Evolutionary conservation across 2,797 vertebrate species (phyloP), one percentile per base, ranked within the genome.

Genomic region (Tinamus major): DNA sequence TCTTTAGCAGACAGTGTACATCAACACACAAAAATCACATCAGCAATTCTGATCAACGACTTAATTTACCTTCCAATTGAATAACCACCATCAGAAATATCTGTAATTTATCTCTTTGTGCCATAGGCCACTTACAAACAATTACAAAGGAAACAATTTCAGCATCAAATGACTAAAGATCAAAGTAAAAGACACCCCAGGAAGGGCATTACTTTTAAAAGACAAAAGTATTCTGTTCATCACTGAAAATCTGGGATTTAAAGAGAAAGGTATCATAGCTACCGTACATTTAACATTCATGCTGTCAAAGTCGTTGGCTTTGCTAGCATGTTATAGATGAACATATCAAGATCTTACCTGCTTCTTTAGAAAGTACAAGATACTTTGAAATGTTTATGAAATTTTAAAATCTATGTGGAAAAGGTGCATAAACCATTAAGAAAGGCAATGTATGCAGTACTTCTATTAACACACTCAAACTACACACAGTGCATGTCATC

Each of bases 81-180:
- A 16, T 92, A 77, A 92, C 27, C 58, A 94, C 78, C 53, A 92
- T 78, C 90, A 89, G 55, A 85, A 92, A 64, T 49, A 92, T 65
- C 61, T 75, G 68, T 78, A 93, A 95, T 95, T 92, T 68, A 75
- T 87, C 58, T 90, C 64, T 89, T 86, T 93, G 72, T 51, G 79
- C 76, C 37, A 35, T 33, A 61, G 75, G 75, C 64, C 79, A 70
- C 82, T 78, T 87, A 82, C 53, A 78, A 93, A 94, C 61, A 86
- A n/a, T n/a, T n/a, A n/a, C n/a, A 90, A 90, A 92, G 81, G 84
- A 90, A 94, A 90, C 88, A 90, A 90, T 79, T 82, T 78, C 78
- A 85, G 76, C 71, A 94, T 71, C 86, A 86, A 92, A 94, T 91
- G 48, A 91, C 63, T 94, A 76, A 13, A 93, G 27, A 76, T 89